Conservation (phyloP, 2,797 vertebrate species). For the Hyperoplus lanceolatus region DNA sequence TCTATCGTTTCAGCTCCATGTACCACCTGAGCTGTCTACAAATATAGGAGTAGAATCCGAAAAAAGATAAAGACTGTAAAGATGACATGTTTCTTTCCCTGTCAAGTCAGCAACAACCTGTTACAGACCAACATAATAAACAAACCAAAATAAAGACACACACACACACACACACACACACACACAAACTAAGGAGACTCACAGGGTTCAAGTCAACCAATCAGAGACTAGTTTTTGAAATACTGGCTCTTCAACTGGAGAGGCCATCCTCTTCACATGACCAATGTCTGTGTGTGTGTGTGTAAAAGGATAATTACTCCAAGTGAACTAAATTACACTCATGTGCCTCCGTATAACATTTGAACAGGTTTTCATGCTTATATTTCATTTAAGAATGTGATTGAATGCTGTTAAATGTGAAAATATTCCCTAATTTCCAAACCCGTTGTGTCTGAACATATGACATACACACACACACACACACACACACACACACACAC, state of each 20-base stretch:
- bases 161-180: constrained; percentile 45
- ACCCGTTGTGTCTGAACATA: constrained; percentile 20
- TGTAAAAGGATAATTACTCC: constrained; percentile 54
- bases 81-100: neutral
- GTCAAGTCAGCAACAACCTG: neutral
- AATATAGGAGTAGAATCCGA: neutral
- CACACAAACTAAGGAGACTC: constrained; percentile 56
- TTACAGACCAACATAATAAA: neutral
- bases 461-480: constrained; percentile 17
- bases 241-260: constrained; percentile 58
- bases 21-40: neutral
- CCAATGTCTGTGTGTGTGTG: constrained; percentile 40
- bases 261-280: constrained; percentile 65
- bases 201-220: constrained; percentile 63
- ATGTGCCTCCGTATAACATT: constrained; percentile 5
- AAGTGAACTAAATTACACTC: constrained; percentile 37
- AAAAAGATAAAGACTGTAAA: neutral
- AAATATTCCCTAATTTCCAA: constrained; percentile 3
- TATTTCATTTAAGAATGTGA: neutral
- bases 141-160: neutral
- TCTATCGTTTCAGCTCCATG: neutral
- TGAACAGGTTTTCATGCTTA: neutral
- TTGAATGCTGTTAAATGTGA: neutral
- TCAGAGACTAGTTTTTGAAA: constrained; percentile 55
- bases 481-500: constrained; percentile 28